Evolutionary conservation across 2,113 vertebrate species (phyloP), one percentile per base, ranked within the genome.

Genomic region (Amphilophus citrinellus): DNA sequence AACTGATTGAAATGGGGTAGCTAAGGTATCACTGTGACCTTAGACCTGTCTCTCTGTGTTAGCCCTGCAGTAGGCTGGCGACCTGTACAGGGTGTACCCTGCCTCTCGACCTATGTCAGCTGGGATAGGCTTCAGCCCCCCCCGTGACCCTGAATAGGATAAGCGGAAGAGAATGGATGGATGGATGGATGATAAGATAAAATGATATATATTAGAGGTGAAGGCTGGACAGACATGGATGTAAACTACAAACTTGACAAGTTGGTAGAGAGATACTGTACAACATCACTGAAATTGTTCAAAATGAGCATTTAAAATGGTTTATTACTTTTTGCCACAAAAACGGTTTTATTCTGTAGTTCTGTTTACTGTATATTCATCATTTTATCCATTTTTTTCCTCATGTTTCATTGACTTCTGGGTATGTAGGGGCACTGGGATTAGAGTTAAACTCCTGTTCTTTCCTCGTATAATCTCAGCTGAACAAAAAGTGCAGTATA

Each of bases 401-500:
- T 50, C 44, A 15, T 47, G 22, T 42, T 30, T 71, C 3, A 0
- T 24, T 50, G 42, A 30, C 42, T 50, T 71, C 42, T 71, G 5
- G 22, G 14, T 44, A 30, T 50, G 22, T 11, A 22, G 17, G 37
- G 56, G 15, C 20, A 35, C 39, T 71, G 56, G n/a, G 20, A 68
- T 78, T 42, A 71, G 3, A 56, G 58, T 30, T 75, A 85, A 82
- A 71, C 42, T 80, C 42, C 62, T 62, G 13, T 61, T 76, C 37
- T 84, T 73, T 22, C 75, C 32, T 57, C 61, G 27, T 27, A 30
- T 15, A 68, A 27, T 30, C 32, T 71, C 47, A 60, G 20, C 32
- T 79, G 59, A 80, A 65, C 22, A 73, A 13, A 66, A 56, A 39
- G 80, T 17, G n/a, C 61, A 32, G 68, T 80, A 71, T 88, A 53